A percentile compares a stretch with the other conserved stretches of the same genome.
Conservation (phyloP, 2,113 vertebrate species). For the Jacana jacana region DNA sequence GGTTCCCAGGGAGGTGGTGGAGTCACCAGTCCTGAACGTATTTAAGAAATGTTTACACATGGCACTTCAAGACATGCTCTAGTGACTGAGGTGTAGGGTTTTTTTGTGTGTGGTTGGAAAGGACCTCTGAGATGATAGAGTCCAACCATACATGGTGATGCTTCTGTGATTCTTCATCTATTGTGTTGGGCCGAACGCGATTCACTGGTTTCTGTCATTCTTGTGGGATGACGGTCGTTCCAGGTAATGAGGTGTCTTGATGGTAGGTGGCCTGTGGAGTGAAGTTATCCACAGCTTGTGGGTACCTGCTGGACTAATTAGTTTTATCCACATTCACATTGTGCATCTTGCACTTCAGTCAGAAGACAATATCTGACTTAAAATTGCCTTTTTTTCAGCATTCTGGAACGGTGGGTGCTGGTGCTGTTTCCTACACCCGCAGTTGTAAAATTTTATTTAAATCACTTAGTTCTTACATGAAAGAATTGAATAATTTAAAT, state of each 20-base stretch:
- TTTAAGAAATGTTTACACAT: too few species aligned
- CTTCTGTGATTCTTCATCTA: background rate
- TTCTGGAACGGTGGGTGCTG: background rate
- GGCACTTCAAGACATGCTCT: too few species aligned
- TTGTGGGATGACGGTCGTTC: background rate
- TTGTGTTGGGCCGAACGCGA: background rate
- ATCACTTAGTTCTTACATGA: too few species aligned
- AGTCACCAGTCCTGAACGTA: too few species aligned
- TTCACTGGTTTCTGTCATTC: background rate
- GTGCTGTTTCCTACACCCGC: background rate
- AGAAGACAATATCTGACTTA: background rate
- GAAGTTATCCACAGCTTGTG: background rate
- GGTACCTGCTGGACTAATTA: conserved; percentile 15
- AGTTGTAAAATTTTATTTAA: background rate
- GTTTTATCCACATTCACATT: background rate
- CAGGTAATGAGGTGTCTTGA: background rate
- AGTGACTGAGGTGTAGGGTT: too few species aligned
- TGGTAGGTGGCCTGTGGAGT: background rate
- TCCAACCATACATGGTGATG: too few species aligned
- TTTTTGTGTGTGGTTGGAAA: too few species aligned
- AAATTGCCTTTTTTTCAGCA: accelerated
- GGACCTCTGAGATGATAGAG: too few species aligned
- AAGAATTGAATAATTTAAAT: background rate
- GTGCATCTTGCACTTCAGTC: background rate
- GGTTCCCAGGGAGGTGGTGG: too few species aligned